Evolutionary conservation across 2,888 invertebrate species (phyloP), one percentile per base, ranked within the genome.

Genomic region (Coleophora deauratella): DNA sequence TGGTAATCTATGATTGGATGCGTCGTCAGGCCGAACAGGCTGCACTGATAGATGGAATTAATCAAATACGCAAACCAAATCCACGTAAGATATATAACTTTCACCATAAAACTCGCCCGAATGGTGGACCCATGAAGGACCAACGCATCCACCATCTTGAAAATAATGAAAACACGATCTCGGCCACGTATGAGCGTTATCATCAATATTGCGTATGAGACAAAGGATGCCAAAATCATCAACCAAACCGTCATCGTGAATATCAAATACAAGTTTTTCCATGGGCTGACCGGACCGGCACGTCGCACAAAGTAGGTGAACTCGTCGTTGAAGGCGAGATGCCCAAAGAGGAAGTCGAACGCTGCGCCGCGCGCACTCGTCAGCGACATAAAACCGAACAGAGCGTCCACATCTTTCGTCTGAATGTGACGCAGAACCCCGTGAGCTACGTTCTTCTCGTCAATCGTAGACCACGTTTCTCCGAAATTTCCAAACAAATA

Each of bases 1-100:
- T 78, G 77, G 40, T 70, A 64, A 10, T 59, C 55, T 7, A 45
- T 41, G 2, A 44, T 43, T 0, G 70, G 68, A 28, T 69, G 44
- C 1, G 65, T 61, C 1, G 32, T 61, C 1, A 60, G 35, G 43
- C 65, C 65, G 27, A 57, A 46, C 10, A 67, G 37, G 33, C 42
- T 55, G 0, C 59, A 56, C 13, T 56, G 60, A 31, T 61, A 64
- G n/a, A 54, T 57, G 21, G 48, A 44, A 42, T 62, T 60, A 0
- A 59, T 44, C 4, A 62, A 37, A 37, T 52, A 65, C 0, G 69
- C 57, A 38, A 69, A 75, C 55, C 62, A 55, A 4, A 73, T 47
- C 76, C 75, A 76, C 8, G 54, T 40, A 9, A 71, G 54, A 3
- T 72, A 39, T 2, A 57, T 34, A 0, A 39, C 48, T 38, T 49